Evolutionary conservation across 2,888 invertebrate species (phyloP).

Genomic region (Hyposoter dolosus): DNA sequence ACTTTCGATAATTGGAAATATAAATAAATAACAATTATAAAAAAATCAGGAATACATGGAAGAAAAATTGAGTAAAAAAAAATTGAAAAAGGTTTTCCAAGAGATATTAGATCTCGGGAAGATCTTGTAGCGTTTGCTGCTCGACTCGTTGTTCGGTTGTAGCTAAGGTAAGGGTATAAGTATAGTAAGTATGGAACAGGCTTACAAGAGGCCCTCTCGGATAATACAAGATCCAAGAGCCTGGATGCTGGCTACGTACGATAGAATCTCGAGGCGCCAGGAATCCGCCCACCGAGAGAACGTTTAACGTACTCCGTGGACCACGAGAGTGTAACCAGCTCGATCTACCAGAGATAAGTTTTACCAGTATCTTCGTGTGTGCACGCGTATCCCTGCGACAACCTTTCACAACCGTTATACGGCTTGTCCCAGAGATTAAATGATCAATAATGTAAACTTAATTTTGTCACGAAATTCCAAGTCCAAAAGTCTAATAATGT

Average conservation of each 20-base stretch:
- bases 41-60: neutral
- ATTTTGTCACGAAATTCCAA: neutral
- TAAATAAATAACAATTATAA: neutral
- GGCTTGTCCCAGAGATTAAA: slow-evolving; percentile 1
- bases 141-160: slow-evolving; percentile 36
- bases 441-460: slow-evolving; percentile 2
- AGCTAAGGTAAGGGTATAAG: slow-evolving; percentile 19
- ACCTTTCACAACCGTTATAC: slow-evolving; percentile 22
- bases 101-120: slow-evolving; percentile 56
- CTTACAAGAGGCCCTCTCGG: slow-evolving; percentile 66
- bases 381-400: slow-evolving; percentile 25
- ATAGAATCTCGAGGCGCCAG: slow-evolving; percentile 76
- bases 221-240: slow-evolving; percentile 63
- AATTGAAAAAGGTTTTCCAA: slow-evolving; percentile 16
- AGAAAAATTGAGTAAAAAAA: slow-evolving; percentile 7
- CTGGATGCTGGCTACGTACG: slow-evolving; percentile 65
- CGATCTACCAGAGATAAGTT: slow-evolving; percentile 65
- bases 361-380: slow-evolving; percentile 33
- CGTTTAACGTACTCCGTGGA: slow-evolving; percentile 69
- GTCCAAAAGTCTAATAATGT: neutral
- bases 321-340: slow-evolving; percentile 70
- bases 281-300: slow-evolving; percentile 74
- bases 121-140: slow-evolving; percentile 55
- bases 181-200: slow-evolving; percentile 41
- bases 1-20: neutral